Base-by-base conservation (phyloP, 2,113 vertebrate species). In the Dermatemys mawii region DNA sequence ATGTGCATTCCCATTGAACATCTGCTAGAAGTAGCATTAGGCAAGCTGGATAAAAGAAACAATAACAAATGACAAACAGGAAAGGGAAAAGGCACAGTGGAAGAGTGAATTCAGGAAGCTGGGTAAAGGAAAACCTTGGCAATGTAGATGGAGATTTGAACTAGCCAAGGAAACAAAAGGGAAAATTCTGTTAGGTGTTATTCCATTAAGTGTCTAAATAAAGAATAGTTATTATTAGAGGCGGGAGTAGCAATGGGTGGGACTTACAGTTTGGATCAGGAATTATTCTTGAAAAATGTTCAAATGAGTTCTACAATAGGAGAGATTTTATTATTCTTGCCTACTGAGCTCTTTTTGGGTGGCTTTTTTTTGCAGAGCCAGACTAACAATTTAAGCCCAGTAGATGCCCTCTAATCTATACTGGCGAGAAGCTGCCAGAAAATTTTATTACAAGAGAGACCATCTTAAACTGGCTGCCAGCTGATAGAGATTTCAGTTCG, bases 11-110 rank as follows among this genome's bases (percentile, higher is more conserved):
- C 81, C 83, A 75, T 29, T 81, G 24, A 78, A 95, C 92, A 50
- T 90, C 93, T 91, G 53, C 22, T 79, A 90, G 86, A 90, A 95
- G 60, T 79, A 19, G 4, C 81, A 93, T 89, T 57, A 86, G 73
- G 70, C 85, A 89, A 54, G 67, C 78, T 83, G 54, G 41, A 92
- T 90, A 91, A 73, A 6, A 90, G 60, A 81, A 60, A 46, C 46
- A 86, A 79, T 87, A 95, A 95, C 86, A 95, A 94, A 96, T 86
- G 81, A 96, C 49, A 96, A 97, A 96, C 90, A 38, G 44, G 94
- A 97, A 95, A 92, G 81, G 44, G 38, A 81, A 90, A 92, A 90
- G 83, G 85, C 80, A 81, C 79, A 87, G 76, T 89, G 78, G 49
- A 76, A 81, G 86, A 87, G 10, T 49, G 70, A 90, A 38, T 88